Evolutionary conservation across 2,888 invertebrate species (phyloP), one percentile per base, ranked within the genome.

Genomic region (Alcis repandata): DNA sequence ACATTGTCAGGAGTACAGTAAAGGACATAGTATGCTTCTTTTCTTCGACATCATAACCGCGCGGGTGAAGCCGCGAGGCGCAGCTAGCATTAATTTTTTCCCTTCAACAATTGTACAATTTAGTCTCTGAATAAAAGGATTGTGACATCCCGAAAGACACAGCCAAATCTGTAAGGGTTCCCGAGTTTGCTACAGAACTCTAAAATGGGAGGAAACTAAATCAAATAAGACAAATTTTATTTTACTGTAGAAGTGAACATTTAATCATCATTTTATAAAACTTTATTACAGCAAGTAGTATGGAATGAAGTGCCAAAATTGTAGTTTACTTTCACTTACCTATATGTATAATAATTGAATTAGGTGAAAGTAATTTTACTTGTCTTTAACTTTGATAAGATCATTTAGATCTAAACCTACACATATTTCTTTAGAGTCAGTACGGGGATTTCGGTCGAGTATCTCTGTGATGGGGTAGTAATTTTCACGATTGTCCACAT

Each of bases 381-480:
- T 94, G 87, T 94, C 94, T 82, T 84, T 91, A 83, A 94, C 93
- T 91, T 89, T 93, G 78, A 93, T 89, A 80, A 94, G 93, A 89
- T 94, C 93, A 75, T 91, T 88, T 74, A 94, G 92, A 88, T 94
- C 90, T 89, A 94, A 80, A 68, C 91, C 93, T 88, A 94, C 94
- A 86, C 94, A 94, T 82, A 93, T 92, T 88, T 94, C 94, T 83
- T 94, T 94, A 51, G 92, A 91, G 73, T 93, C 93, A 41, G 93
- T 93, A 74, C 87, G 91, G 64, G 94, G 94, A 77, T 94, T 94
- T 71, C 93, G 80, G 74, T 94, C 93, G 84, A 94, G 73, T 76
- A 94, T 94, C 86, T 94, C 94, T 60, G 94, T 93, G 59, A 94
- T 94, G 43, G 95, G 94, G 76, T 94, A 94, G 80, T 95, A 95